A percentile compares a stretch with the other conserved stretches of the same genome.
Conservation (phyloP, 2,888 invertebrate genomes). For the Cataglyphis cursor region DNA sequence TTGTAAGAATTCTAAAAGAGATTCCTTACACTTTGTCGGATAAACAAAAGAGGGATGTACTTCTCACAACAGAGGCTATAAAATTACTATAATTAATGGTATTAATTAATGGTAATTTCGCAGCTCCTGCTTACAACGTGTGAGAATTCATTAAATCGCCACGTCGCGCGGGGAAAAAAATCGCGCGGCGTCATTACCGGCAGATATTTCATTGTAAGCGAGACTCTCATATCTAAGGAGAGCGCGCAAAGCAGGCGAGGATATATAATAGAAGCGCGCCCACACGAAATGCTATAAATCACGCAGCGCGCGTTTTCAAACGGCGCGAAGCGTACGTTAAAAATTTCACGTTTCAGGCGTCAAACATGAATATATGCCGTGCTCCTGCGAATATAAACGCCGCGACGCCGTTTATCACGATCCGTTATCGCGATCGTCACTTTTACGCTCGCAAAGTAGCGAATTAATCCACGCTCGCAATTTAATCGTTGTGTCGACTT, state of each 20-base stretch:
- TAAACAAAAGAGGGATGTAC: slow-evolving; percentile 35
- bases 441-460: slow-evolving; percentile 61
- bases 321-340: slow-evolving; percentile 68
- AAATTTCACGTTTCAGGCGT: slow-evolving; percentile 64
- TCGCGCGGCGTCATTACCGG: slow-evolving; percentile 38
- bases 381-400: slow-evolving; percentile 60
- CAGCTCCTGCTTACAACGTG: slow-evolving; percentile 10
- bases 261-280: slow-evolving; percentile 16
- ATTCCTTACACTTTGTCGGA: background rate
- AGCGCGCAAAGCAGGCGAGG: slow-evolving; percentile 8
- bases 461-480: slow-evolving; percentile 67
- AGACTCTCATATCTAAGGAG: slow-evolving; percentile 45
- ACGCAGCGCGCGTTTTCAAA: slow-evolving; percentile 62
- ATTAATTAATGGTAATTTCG: slow-evolving; percentile 65
- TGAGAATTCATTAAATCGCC: slow-evolving; percentile 44
- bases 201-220: slow-evolving; percentile 51
- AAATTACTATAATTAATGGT: slow-evolving; percentile 67
- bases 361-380: slow-evolving; percentile 53
- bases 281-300: slow-evolving; percentile 67
- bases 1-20: background rate
- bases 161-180: slow-evolving; percentile 6
- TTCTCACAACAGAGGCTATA: slow-evolving; percentile 71
- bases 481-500: slow-evolving; percentile 50
- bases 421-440: slow-evolving; percentile 69
- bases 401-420: slow-evolving; percentile 66